A percentile compares a stretch with the other conserved stretches of the same genome.
Conservation (phyloP, 2,113 vertebrate species). For the Nycticebus coucang region DNA sequence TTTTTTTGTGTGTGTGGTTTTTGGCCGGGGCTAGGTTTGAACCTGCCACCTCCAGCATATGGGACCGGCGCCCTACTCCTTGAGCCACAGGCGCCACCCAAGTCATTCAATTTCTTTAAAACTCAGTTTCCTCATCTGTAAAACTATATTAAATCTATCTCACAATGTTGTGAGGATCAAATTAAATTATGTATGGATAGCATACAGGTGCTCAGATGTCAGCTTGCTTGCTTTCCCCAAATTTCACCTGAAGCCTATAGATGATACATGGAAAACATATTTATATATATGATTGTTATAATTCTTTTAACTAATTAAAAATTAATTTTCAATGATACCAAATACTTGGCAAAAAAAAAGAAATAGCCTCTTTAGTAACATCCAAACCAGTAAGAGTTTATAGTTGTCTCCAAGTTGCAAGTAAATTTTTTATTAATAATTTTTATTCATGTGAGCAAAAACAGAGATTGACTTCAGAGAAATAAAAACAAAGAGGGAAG, state of each 20-base stretch:
- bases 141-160: constrained; percentile 61
- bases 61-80: too few relatives aligned
- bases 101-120: constrained; percentile 49
- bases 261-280: not conserved
- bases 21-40: too few relatives aligned
- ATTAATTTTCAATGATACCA: not conserved
- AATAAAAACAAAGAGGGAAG: not conserved
- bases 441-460: constrained; percentile 50
- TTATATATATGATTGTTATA: not conserved
- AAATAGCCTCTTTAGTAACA: constrained; percentile 52
- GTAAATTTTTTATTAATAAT: constrained; percentile 54
- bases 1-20: too few relatives aligned
- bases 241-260: not conserved
- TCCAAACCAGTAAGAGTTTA: constrained; percentile 26
- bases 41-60: too few relatives aligned
- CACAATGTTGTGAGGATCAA: constrained; percentile 33
- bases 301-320: constrained; percentile 37
- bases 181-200: constrained; percentile 46
- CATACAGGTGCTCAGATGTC: not conserved
- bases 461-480: constrained; percentile 10
- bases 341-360: constrained; percentile 41
- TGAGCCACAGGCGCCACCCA: too few relatives aligned
- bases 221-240: constrained; percentile 6
- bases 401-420: constrained; percentile 44
- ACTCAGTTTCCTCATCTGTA: constrained; percentile 42